These are phyloP conservation scores for Colistium nudipinnis DNA, from an alignment of 2,113 vertebrate genomes.

Conservation along the genomic window DNA sequence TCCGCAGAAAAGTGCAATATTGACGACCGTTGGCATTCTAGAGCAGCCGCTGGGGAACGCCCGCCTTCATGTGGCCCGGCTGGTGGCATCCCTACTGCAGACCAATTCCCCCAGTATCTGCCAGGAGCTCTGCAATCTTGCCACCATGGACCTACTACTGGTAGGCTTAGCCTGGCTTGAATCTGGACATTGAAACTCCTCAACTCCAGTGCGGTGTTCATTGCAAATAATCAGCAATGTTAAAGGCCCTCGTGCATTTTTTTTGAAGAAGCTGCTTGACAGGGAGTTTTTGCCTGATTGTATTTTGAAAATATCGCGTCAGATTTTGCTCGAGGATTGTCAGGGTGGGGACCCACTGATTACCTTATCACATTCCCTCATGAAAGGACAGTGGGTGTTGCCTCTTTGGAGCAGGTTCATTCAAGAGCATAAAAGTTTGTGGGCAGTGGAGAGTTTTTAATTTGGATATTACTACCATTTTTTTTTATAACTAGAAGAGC, in stretches of 20 bases:
- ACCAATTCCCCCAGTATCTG: slow-evolving; percentile 89
- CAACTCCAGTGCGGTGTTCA: background rate
- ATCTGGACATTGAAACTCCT: background rate
- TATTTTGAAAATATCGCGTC: slow-evolving; percentile 2
- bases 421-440: background rate
- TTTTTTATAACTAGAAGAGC: too few species aligned
- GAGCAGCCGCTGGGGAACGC: slow-evolving; percentile 95
- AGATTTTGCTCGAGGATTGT: slow-evolving; percentile 30
- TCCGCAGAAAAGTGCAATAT: slow-evolving; percentile 89
- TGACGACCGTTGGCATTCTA: slow-evolving; percentile 93
- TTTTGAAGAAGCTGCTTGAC: background rate
- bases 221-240: background rate
- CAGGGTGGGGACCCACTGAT: slow-evolving; percentile 3
- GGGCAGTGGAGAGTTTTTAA: background rate
- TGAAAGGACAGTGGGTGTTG: slow-evolving; percentile 26
- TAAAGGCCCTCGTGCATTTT: background rate
- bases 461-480: background rate
- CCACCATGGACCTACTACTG: slow-evolving; percentile 91
- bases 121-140: slow-evolving; percentile 91
- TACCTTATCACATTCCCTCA: slow-evolving; percentile 17
- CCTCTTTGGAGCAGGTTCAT: slow-evolving; percentile 13
- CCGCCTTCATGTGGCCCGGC: slow-evolving; percentile 90
- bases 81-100: slow-evolving; percentile 93
- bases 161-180: slow-evolving; percentile 74
- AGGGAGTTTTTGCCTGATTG: too few species aligned